Conservation (phyloP, 2,888 invertebrate species). For the Erebia epiphron region DNA sequence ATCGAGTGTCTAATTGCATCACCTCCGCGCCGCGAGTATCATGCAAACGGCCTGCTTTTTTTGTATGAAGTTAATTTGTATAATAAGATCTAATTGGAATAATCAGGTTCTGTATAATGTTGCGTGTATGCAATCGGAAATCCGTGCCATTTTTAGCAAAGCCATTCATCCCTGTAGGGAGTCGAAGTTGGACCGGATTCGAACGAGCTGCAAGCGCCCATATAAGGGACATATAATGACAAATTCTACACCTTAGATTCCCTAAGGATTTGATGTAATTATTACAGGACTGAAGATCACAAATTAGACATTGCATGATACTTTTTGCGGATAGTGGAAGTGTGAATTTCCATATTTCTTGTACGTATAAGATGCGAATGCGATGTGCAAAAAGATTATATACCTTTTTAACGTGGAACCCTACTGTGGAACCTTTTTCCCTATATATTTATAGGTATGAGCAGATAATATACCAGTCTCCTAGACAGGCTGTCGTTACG, state of each 20-base stretch:
- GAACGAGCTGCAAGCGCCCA: slow-evolving; percentile 38
- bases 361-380: not conserved
- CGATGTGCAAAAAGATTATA: not conserved
- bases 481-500: slow-evolving; percentile 9
- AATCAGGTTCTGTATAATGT: slow-evolving; percentile 35
- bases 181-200: slow-evolving; percentile 36
- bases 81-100: slow-evolving; percentile 43
- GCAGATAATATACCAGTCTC: slow-evolving; percentile 11
- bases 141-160: slow-evolving; percentile 39
- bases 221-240: slow-evolving; percentile 45
- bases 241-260: slow-evolving; percentile 39
- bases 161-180: slow-evolving; percentile 43
- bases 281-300: slow-evolving; percentile 32
- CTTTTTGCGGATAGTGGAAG: slow-evolving; percentile 1
- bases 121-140: slow-evolving; percentile 39
- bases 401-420: not conserved
- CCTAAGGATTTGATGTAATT: slow-evolving; percentile 42
- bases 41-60: slow-evolving; percentile 30
- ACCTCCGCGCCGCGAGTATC: slow-evolving; percentile 25
- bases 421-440: not conserved
- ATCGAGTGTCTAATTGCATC: slow-evolving; percentile 37
- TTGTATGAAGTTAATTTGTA: slow-evolving; percentile 40
- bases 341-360: slow-evolving; percentile 7
- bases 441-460: slow-evolving; percentile 2
- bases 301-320: slow-evolving; percentile 23